Conservation (phyloP, 2,797 vertebrate species). For the Varecia variegata region DNA sequence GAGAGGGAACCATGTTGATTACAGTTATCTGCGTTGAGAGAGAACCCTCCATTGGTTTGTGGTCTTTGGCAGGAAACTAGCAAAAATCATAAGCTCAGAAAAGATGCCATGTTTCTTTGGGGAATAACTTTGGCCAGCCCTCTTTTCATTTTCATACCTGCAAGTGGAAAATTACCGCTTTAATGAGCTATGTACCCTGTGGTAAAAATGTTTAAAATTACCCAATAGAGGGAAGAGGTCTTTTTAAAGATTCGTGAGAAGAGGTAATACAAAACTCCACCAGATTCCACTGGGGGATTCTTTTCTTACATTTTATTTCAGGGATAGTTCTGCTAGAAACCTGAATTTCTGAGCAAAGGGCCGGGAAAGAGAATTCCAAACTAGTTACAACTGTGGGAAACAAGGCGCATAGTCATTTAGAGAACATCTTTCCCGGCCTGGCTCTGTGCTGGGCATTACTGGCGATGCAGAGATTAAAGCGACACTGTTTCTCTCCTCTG, state of each 20-base stretch:
- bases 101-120: slow-evolving; percentile 37
- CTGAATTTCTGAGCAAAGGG: slow-evolving; percentile 30
- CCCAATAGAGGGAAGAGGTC: not conserved
- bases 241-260: slow-evolving; percentile 39
- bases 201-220: slow-evolving; percentile 45
- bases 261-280: not conserved
- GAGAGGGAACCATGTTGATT: not conserved
- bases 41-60: not conserved
- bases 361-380: not conserved
- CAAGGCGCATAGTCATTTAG: not conserved
- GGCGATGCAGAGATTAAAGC: slow-evolving; percentile 16
- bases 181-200: slow-evolving; percentile 30
- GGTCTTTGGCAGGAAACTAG: slow-evolving; percentile 58
- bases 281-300: not conserved
- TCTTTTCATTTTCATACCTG: slow-evolving; percentile 55
- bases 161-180: slow-evolving; percentile 70
- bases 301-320: slow-evolving; percentile 49
- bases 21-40: slow-evolving; percentile 2
- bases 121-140: not conserved
- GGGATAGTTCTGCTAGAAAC: slow-evolving; percentile 30
- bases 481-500: slow-evolving; percentile 40
- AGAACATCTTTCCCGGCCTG: not conserved
- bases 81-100: slow-evolving; percentile 53
- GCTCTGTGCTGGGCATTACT: not conserved
- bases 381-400: not conserved